A percentile compares a stretch with the other conserved stretches of the same genome.
phyloP scores from a whole-genome alignment of 2,797 vertebrate species.

The Loris lydekkerianus region DNA sequence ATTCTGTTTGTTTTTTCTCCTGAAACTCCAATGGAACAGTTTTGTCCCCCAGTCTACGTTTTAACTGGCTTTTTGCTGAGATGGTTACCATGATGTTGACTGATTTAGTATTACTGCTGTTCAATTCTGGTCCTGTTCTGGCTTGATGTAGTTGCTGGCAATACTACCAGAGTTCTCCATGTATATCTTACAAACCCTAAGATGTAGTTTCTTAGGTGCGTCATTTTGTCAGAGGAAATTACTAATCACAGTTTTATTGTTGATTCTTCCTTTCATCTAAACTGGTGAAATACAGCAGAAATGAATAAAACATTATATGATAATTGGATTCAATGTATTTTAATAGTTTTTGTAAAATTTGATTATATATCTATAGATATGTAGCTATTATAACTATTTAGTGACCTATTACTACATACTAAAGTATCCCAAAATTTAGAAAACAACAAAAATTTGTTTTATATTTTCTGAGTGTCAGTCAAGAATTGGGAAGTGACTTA shows the following conservation, averaged over 20 bases:
- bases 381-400: not conserved
- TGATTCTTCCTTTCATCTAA: constrained; percentile 2
- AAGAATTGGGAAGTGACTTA: not conserved
- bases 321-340: not conserved
- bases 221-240: constrained; percentile 12
- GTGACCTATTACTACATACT: not conserved
- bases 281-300: not conserved
- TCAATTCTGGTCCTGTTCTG: constrained; percentile 5
- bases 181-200: not conserved
- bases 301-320: not conserved
- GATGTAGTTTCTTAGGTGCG: not conserved
- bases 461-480: not conserved
- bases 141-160: not conserved
- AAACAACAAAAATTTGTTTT: not conserved
- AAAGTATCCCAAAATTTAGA: not conserved
- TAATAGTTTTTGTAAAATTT: not conserved
- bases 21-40: not conserved
- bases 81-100: not conserved
- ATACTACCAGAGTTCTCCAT: not conserved
- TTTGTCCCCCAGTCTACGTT: not conserved
- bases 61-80: not conserved
- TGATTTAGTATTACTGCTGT: not conserved
- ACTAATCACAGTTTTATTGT: not conserved
- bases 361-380: not conserved
- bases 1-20: not conserved